Evolutionary conservation across 2,888 invertebrate species (phyloP).

Genomic region (Sarcophaga carnaria): DNA sequence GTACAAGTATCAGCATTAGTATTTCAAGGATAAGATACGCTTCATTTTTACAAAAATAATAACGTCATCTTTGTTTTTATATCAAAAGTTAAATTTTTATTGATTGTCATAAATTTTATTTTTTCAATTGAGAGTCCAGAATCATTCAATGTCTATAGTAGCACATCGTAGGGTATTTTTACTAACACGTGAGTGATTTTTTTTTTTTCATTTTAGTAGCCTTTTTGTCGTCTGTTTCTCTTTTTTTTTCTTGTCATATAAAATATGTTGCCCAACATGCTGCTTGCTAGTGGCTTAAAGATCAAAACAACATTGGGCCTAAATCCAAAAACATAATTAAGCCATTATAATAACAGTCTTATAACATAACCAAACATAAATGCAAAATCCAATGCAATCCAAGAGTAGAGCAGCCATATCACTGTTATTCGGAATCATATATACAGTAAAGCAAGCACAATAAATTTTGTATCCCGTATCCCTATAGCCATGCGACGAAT

Average conservation of each 20-base stretch:
- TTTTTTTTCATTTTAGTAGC: not conserved
- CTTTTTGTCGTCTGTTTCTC: too few species aligned
- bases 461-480: not conserved
- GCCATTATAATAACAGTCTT: conserved; percentile 61
- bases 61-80: too few species aligned
- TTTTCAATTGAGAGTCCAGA: too few species aligned
- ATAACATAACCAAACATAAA: conserved; percentile 26
- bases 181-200: conserved; percentile 58
- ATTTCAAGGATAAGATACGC: too few species aligned
- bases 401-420: too few species aligned
- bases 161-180: too few species aligned
- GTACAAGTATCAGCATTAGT: too few species aligned
- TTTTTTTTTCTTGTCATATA: conserved; percentile 1
- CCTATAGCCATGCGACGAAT: conserved; percentile 28
- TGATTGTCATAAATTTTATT: too few species aligned
- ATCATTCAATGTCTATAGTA: too few species aligned
- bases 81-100: too few species aligned
- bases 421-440: not conserved
- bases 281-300: conserved; percentile 49
- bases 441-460: conserved; percentile 29
- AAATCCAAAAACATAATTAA: conserved; percentile 66
- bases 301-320: conserved; percentile 53
- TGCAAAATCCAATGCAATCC: not conserved
- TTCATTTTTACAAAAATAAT: too few species aligned
- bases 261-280: conserved; percentile 27